phyloP scores from a whole-genome alignment of 2,888 invertebrate genomes.

The Tortrix viridana region DNA sequence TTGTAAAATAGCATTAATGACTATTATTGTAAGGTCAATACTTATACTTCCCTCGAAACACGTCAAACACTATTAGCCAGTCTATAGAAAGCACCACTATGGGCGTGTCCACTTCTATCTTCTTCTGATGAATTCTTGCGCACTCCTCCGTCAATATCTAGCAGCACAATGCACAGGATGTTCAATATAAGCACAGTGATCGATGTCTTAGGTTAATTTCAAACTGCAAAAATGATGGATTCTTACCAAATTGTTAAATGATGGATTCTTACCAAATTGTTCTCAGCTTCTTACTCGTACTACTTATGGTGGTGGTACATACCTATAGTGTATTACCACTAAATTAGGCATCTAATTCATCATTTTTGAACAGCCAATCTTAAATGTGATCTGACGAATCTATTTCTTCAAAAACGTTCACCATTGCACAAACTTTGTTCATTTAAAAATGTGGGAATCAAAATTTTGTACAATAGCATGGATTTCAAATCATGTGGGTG shows the following conservation, averaged over 20 bases:
- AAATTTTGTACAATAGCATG: slow-evolving; percentile 81
- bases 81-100: slow-evolving; percentile 68
- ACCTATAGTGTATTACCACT: slow-evolving; percentile 2
- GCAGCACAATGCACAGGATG: slow-evolving; percentile 68
- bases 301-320: not conserved
- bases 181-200: slow-evolving; percentile 60
- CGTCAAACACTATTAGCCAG: slow-evolving; percentile 58
- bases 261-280: slow-evolving; percentile 49
- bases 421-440: slow-evolving; percentile 57
- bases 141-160: slow-evolving; percentile 66
- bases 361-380: slow-evolving; percentile 58
- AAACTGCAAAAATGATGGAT: slow-evolving; percentile 61
- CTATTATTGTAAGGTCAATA: slow-evolving; percentile 31
- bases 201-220: slow-evolving; percentile 55
- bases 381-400: slow-evolving; percentile 46
- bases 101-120: slow-evolving; percentile 51
- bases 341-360: slow-evolving; percentile 48
- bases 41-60: slow-evolving; percentile 38
- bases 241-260: slow-evolving; percentile 49
- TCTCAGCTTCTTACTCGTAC: slow-evolving; percentile 13
- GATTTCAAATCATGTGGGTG: slow-evolving; percentile 64
- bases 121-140: slow-evolving; percentile 61
- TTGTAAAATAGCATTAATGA: not conserved
- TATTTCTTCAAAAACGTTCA: slow-evolving; percentile 50
- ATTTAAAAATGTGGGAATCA: slow-evolving; percentile 62